A percentile compares a stretch with the other conserved stretches of the same genome.
Evolutionary conservation across 2,888 invertebrate genomes (phyloP).

Genomic region (Nymphalis polychloros): DNA sequence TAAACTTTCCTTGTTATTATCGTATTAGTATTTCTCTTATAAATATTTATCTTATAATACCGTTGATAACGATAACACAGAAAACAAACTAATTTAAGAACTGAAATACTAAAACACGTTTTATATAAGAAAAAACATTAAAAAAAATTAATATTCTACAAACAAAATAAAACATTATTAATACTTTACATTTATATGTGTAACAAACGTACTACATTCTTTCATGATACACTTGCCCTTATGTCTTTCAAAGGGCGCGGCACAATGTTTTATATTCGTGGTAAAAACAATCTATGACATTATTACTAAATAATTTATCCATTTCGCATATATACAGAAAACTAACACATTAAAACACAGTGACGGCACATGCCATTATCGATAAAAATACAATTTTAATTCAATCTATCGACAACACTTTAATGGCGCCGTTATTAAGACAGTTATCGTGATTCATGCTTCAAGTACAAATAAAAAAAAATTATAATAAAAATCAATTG

Average conservation of each 20-base stretch:
- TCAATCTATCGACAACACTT: constrained; percentile 32
- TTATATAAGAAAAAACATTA: neutral
- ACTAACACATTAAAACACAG: constrained; percentile 26
- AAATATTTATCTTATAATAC: too few species aligned
- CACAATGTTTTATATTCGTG: too few species aligned
- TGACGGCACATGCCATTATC: constrained; percentile 27
- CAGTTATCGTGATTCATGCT: constrained; percentile 8
- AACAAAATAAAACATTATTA: constrained; percentile 7
- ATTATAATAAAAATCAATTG: neutral
- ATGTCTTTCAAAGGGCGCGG: too few species aligned
- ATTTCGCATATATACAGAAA: constrained; percentile 34
- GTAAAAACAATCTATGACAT: constrained; percentile 28
- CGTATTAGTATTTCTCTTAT: too few species aligned
- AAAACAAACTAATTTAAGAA: neutral
- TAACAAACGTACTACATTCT: too few species aligned
- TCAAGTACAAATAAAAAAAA: constrained; percentile 15
- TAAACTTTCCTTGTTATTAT: too few species aligned
- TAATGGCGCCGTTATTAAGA: constrained; percentile 31
- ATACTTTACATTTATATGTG: constrained; percentile 1
- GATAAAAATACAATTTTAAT: constrained; percentile 29
- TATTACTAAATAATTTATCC: constrained; percentile 26
- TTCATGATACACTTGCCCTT: too few species aligned
- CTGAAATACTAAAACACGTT: neutral
- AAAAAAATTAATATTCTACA: neutral
- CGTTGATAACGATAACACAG: too few species aligned